These are phyloP conservation scores for Papilio demoleus DNA, from an alignment of 2,888 invertebrate genomes.

Conservation along the genomic window DNA sequence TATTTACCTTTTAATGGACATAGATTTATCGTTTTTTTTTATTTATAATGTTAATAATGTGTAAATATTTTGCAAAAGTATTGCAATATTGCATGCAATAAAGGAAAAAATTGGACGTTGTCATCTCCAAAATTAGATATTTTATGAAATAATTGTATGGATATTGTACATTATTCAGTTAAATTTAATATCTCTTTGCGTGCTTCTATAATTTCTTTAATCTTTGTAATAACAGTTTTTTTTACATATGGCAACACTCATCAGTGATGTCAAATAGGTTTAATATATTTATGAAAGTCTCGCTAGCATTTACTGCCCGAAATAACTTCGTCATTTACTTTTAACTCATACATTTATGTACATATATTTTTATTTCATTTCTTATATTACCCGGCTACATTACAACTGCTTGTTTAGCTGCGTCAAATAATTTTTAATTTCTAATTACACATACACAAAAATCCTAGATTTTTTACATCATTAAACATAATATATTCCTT, in stretches of 20 bases:
- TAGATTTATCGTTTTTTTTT: neutral
- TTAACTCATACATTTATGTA: neutral
- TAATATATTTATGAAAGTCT: conserved; percentile 4
- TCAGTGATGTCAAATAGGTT: neutral
- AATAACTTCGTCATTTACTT: neutral
- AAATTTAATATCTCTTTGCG: conserved; percentile 11
- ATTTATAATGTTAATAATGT: neutral
- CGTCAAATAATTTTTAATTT: neutral
- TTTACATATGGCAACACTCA: conserved; percentile 6
- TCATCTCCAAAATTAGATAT: neutral
- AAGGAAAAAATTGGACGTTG: neutral
- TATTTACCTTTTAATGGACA: neutral
- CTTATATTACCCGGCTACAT: neutral
- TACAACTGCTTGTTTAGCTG: neutral
- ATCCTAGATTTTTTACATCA: neutral
- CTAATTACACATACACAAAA: neutral
- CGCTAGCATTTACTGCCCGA: conserved; percentile 18
- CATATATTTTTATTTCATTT: neutral
- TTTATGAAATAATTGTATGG: conserved; percentile 10
- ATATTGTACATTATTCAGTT: conserved; percentile 32
- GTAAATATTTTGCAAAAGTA: neutral
- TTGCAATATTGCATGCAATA: neutral
- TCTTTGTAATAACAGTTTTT: conserved; percentile 19
- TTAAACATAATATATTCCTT: neutral
- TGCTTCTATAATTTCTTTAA: conserved; percentile 9